Evolutionary conservation across 2,797 vertebrate genomes (phyloP), one percentile per base, ranked within the genome.

Genomic region (Salmo trutta): DNA sequence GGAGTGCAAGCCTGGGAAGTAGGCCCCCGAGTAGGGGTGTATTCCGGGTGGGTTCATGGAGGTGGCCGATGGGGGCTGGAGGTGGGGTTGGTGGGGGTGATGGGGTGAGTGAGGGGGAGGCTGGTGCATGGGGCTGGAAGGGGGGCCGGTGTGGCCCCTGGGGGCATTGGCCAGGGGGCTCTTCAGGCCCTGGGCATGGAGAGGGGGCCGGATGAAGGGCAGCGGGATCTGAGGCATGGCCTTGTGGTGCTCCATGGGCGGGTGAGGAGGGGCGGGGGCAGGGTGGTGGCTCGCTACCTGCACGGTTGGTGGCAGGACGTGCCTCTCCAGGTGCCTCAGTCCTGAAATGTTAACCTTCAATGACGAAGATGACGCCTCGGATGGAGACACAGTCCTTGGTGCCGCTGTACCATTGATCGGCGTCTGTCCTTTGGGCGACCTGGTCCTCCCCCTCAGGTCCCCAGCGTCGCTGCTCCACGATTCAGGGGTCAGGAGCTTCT

Each of bases 401-500:
- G 95, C 90, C 92, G 82, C 78, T 27, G 71, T 81, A 74, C 79
- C 90, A 10, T 88, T 88, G 51, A 85, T 85, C 19, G 95, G 93
- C 72, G 95, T 95, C 70, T 94, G 94, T 65, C 94, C 94, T 92
- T 96, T 98, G 75, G 97, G 96, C 74, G 97, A 96, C 81, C 94
- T 91, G 89, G 96, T 96, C 92, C 95, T 93, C 87, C 96, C 94
- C 24, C 84, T 87, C 24, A 80, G 31, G 64, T 93, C 92, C 56
- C 83, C 52, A 31, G 64, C 65, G 8, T 72, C 53, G 41, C 94
- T 96, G 94, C 95, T 97, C 98, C 98, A 99, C 89, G 98, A 99
- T 91, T 99, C 97, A 79, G 98, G 98, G 82, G 98, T 99, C 90
- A 99, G 95, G 88, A 99, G 95, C 90, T 97, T 97, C 88, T 93